Percentiles rank a stretch among this genome's conserved stretches.
Evolutionary conservation across 1,140 invertebrate genomes (phyloP).

Genomic region (Drosophila arawakana): DNA sequence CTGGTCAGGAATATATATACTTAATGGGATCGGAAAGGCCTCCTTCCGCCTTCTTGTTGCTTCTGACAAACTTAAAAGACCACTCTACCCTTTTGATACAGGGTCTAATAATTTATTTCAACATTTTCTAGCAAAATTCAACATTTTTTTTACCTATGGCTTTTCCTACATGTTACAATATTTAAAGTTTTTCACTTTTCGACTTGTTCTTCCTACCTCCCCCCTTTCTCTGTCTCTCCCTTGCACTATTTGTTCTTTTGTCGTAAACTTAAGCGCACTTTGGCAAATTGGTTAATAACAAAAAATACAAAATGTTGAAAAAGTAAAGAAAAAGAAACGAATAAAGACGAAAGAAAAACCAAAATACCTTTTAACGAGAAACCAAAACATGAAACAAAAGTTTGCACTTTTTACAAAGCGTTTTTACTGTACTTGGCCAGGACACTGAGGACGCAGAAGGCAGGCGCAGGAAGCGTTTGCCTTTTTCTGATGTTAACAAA

Average conservation of each 20-base stretch:
- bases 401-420: conserved; percentile 62
- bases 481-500: conserved; percentile 71
- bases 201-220: background rate
- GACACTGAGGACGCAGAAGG: background rate
- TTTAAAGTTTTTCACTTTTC: conserved; percentile 1
- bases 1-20: too few species aligned
- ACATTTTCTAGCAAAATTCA: too few species aligned
- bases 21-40: too few species aligned
- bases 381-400: conserved; percentile 66
- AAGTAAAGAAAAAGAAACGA: too few species aligned
- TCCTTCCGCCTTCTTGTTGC: too few species aligned
- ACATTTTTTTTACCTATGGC: too few species aligned
- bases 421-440: conserved; percentile 18
- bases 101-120: too few species aligned
- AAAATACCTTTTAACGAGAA: conserved; percentile 59
- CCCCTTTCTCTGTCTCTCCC: background rate
- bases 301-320: conserved; percentile 23
- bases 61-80: too few species aligned
- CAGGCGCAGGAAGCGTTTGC: conserved; percentile 7
- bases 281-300: conserved; percentile 77
- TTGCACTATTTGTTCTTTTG: conserved; percentile 32
- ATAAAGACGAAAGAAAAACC: conserved; percentile 39
- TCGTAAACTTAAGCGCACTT: conserved; percentile 72
- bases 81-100: too few species aligned
- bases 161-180: conserved; percentile 5